Percentiles rank a stretch among this genome's conserved stretches.
Evolutionary conservation across 1,140 invertebrate species (phyloP).

Genomic region (Lasioglossum albipes): DNA sequence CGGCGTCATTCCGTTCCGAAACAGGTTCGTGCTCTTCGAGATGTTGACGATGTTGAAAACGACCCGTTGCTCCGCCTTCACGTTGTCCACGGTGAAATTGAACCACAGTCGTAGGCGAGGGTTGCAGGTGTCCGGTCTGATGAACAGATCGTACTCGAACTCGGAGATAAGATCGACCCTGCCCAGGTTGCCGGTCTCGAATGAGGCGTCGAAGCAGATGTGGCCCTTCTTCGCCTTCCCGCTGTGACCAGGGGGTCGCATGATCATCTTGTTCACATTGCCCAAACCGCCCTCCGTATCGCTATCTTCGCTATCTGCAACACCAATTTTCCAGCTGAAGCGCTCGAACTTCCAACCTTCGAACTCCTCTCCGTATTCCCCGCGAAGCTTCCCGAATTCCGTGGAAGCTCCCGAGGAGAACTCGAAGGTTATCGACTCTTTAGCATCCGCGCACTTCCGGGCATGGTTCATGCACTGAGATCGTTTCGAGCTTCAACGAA

Average conservation of each 20-base stretch:
- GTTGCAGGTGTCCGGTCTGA: slow-evolving; percentile 97
- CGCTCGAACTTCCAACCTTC: no score
- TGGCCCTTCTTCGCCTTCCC: slow-evolving; percentile 97
- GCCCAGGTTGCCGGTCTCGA: slow-evolving; percentile 98
- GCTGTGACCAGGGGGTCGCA: slow-evolving; percentile 94
- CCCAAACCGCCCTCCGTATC: slow-evolving; percentile 96
- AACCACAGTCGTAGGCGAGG: slow-evolving; percentile 97
- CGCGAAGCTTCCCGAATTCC: no score
- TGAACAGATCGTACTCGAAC: slow-evolving; percentile 97
- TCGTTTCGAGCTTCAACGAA: no score
- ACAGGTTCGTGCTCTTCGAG: slow-evolving; percentile 94
- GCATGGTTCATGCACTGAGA: no score
- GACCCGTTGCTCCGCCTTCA: slow-evolving; percentile 94
- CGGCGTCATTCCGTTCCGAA: slow-evolving; percentile 94
- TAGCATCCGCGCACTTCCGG: no score
- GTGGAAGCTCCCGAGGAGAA: no score
- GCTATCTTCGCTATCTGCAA: slow-evolving; percentile 95
- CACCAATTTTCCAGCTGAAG: not conserved
- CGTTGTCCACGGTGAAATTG: slow-evolving; percentile 99
- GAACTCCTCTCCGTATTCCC: no score
- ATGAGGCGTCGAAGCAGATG: slow-evolving; percentile 98
- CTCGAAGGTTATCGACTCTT: no score
- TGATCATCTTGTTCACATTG: slow-evolving; percentile 95
- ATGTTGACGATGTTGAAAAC: slow-evolving; percentile 99
- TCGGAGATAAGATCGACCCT: slow-evolving; percentile 96